Evolutionary conservation across 1,140 invertebrate genomes (phyloP).

Genomic region (Anastrepha ludens): DNA sequence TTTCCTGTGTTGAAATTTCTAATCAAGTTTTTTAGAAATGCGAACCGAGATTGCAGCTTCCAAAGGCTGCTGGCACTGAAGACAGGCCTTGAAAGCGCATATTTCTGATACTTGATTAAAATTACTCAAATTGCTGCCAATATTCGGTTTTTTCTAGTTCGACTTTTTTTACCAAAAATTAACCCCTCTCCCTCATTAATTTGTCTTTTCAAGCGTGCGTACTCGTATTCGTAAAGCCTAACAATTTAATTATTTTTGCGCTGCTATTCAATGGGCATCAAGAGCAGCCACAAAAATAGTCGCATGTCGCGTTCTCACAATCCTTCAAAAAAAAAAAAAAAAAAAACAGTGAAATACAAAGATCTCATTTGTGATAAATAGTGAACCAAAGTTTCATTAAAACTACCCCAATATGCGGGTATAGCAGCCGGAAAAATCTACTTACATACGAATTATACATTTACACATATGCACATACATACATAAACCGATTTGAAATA

Average conservation of each 20-base stretch:
- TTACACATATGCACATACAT: background rate
- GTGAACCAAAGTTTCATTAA: constrained; percentile 41
- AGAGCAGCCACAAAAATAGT: constrained; percentile 16
- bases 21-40: too few relatives aligned
- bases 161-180: too few relatives aligned
- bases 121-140: too few relatives aligned
- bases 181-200: too few relatives aligned
- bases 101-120: too few relatives aligned
- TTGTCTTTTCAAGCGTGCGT: too few relatives aligned
- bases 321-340: background rate
- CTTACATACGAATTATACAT: background rate
- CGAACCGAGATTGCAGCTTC: too few relatives aligned
- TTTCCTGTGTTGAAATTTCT: too few relatives aligned
- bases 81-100: too few relatives aligned
- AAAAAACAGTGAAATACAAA: background rate
- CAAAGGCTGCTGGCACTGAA: too few relatives aligned
- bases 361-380: constrained; percentile 43
- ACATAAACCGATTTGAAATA: background rate
- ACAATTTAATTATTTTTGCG: constrained; percentile 33
- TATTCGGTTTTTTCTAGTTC: too few relatives aligned
- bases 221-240: too few relatives aligned
- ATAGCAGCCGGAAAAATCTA: background rate
- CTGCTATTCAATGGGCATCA: background rate
- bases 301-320: background rate
- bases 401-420: constrained; percentile 21